Percentiles rank a stretch among this genome's conserved stretches.
Evolutionary conservation across 2,888 invertebrate genomes (phyloP).

Genomic region (Siphlonurus alternatus): DNA sequence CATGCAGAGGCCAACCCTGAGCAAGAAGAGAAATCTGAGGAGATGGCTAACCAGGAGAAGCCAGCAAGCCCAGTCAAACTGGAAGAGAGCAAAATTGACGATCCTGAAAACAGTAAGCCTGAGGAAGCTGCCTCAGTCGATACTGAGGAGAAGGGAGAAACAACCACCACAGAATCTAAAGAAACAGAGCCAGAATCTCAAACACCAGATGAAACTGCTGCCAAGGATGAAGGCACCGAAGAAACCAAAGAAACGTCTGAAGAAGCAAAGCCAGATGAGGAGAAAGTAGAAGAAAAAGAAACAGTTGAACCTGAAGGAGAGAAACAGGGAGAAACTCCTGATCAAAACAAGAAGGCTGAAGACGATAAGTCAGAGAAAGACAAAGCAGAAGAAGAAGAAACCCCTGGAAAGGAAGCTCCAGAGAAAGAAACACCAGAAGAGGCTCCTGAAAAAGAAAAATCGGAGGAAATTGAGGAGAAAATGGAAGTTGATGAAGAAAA

Average conservation of each 20-base stretch:
- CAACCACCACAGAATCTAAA: background rate
- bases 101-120: too few relatives aligned
- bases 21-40: constrained; percentile 12
- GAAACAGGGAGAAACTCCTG: background rate
- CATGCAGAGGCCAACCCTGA: constrained; percentile 10
- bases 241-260: constrained; percentile 10
- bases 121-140: constrained; percentile 12
- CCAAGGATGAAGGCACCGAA: constrained; percentile 7
- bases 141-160: constrained; percentile 8
- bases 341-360: background rate
- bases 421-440: constrained; percentile 6
- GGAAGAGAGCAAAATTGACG: too few relatives aligned
- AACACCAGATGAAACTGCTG: constrained; percentile 5
- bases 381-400: constrained; percentile 9
- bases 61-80: constrained; percentile 5
- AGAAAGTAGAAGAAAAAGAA: background rate
- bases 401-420: constrained; percentile 2
- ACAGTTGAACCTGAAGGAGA: background rate
- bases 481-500: background rate
- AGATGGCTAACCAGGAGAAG: constrained; percentile 7
- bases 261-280: constrained; percentile 1
- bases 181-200: constrained; percentile 13
- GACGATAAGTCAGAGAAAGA: constrained; percentile 4
- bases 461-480: constrained; percentile 5
- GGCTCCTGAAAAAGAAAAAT: constrained; percentile 9